phyloP scores from a whole-genome alignment of 2,888 invertebrate genomes.

The Eupithecia exiguata region DNA sequence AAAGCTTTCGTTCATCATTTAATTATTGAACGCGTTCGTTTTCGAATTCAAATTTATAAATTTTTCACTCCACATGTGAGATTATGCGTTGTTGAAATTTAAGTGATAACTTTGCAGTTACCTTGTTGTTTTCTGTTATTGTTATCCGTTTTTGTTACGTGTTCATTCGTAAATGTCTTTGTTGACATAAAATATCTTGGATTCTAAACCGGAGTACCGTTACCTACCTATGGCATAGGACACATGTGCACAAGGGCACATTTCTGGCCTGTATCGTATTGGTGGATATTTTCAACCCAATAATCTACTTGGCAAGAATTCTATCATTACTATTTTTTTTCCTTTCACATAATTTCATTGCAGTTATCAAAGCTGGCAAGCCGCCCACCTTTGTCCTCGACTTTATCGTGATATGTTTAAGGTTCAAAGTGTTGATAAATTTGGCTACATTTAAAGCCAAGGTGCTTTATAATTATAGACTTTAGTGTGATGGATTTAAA shows the following conservation, averaged over 20 bases:
- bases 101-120: no score
- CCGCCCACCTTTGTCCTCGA: conserved; percentile 11
- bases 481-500: conserved; percentile 36
- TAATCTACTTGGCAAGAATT: conserved; percentile 26
- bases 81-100: no score
- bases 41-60: no score
- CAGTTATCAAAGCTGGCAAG: conserved; percentile 27
- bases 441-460: background rate
- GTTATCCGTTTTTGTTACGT: no score
- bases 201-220: no score
- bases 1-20: no score
- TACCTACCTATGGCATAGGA: no score
- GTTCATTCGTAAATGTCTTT: no score
- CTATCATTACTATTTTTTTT: conserved; percentile 6
- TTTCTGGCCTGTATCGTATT: conserved; percentile 9
- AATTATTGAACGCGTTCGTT: no score
- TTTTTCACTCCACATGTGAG: no score
- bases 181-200: no score
- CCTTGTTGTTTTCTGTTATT: no score
- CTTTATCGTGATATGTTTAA: conserved; percentile 14
- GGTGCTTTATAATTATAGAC: background rate
- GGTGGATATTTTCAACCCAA: conserved; percentile 14
- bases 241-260: background rate
- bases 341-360: conserved; percentile 18
- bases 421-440: conserved; percentile 1